A percentile compares a stretch with the other conserved stretches of the same genome.
These are phyloP conservation scores for Tipula lateralis DNA, from an alignment of 2,888 invertebrate genomes.

Conservation along the genomic window DNA sequence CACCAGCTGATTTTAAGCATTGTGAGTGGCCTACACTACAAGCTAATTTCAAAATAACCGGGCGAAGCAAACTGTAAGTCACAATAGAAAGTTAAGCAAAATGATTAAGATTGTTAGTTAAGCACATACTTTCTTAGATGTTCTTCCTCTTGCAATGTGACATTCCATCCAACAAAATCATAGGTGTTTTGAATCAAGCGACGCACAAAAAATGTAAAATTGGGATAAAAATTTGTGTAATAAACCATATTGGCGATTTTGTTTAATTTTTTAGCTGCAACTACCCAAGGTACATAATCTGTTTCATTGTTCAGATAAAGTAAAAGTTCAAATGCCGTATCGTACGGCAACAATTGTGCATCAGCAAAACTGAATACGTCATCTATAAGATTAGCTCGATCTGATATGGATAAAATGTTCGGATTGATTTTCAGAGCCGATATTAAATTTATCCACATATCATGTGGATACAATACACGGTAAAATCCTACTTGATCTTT, in stretches of 20 bases:
- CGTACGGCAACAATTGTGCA: constrained; percentile 62
- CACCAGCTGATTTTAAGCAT: constrained; percentile 57
- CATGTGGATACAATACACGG: constrained; percentile 72
- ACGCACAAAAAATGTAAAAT: constrained; percentile 49
- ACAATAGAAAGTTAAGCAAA: not conserved
- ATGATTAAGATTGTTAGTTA: not conserved
- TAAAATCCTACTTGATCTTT: constrained; percentile 81
- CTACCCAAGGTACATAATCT: constrained; percentile 72
- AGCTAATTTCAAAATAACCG: constrained; percentile 60
- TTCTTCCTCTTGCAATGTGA: constrained; percentile 46
- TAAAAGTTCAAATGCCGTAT: constrained; percentile 63
- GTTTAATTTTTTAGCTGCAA: constrained; percentile 55
- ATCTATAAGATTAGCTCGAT: constrained; percentile 73
- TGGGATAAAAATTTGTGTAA: constrained; percentile 53
- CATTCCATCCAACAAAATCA: constrained; percentile 59
- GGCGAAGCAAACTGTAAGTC: constrained; percentile 60
- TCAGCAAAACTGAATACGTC: constrained; percentile 78
- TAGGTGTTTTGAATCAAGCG: constrained; percentile 56
- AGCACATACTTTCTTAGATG: constrained; percentile 45
- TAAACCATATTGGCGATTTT: constrained; percentile 53
- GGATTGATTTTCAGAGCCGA: constrained; percentile 44
- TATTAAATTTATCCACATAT: constrained; percentile 57
- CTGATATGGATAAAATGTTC: constrained; percentile 52
- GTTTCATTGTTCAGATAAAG: constrained; percentile 62
- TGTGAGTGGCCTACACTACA: constrained; percentile 58